A percentile compares a stretch with the other conserved stretches of the same genome.
Evolutionary conservation across 2,113 vertebrate species (phyloP).

Genomic region (Ameiurus melas): DNA sequence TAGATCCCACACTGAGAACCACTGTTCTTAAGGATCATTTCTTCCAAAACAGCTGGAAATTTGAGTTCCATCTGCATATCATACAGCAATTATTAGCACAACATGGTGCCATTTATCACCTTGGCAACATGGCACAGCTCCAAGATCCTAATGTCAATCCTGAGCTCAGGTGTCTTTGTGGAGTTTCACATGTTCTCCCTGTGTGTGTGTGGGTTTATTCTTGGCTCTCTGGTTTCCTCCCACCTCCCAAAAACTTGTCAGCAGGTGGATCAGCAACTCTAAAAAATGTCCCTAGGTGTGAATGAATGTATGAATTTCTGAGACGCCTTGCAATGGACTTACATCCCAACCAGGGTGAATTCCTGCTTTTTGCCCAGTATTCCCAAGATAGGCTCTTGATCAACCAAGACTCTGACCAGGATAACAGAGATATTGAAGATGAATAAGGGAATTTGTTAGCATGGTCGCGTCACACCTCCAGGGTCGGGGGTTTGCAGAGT

Average conservation of each 20-base stretch:
- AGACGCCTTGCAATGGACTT: background rate
- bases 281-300: background rate
- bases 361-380: no score
- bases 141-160: background rate
- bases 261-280: background rate
- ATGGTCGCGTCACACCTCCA: no score
- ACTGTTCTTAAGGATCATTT: constrained; percentile 11
- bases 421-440: background rate
- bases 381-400: background rate
- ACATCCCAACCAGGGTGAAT: background rate
- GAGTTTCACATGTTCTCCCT: background rate
- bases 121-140: background rate
- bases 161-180: background rate
- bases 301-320: background rate
- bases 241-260: background rate
- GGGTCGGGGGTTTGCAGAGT: no score
- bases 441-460: no score
- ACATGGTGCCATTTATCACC: constrained; percentile 23
- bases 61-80: constrained; percentile 16
- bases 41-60: constrained; percentile 26
- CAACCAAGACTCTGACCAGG: background rate
- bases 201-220: background rate
- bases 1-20: background rate
- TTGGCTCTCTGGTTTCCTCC: background rate
- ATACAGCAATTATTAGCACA: constrained; percentile 30